Evolutionary conservation across 2,113 vertebrate genomes (phyloP).

Genomic region (Cyanoderma ruficeps): DNA sequence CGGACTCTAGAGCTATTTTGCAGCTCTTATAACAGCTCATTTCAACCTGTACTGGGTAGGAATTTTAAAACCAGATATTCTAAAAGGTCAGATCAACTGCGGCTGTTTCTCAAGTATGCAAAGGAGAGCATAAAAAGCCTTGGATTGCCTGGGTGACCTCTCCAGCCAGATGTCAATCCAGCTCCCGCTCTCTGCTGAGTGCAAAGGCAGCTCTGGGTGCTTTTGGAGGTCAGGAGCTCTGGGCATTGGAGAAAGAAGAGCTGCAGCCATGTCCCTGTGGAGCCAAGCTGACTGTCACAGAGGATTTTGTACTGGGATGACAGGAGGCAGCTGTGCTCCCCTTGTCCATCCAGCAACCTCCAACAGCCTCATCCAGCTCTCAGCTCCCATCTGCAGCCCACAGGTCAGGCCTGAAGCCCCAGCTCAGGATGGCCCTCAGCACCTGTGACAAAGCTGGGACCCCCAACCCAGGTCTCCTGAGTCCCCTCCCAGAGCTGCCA

Average conservation of each 20-base stretch:
- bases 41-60: not conserved
- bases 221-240: not conserved
- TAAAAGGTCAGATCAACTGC: not conserved
- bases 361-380: not conserved
- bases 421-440: not conserved
- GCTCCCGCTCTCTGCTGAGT: not conserved
- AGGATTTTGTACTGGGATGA: not conserved
- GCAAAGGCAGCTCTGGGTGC: not conserved
- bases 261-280: not conserved
- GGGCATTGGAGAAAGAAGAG: not conserved
- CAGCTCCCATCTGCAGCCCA: not conserved
- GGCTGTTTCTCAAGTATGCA: not conserved
- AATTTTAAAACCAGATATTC: conserved; percentile 16
- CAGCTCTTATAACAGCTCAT: not conserved
- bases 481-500: not conserved
- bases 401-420: fast-evolving
- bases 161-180: not conserved
- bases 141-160: not conserved
- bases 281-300: not conserved
- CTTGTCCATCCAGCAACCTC: not conserved
- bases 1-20: not conserved
- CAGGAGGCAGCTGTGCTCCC: not conserved
- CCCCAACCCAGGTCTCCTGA: not conserved
- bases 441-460: not conserved
- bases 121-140: not conserved